Percentiles rank a stretch among this genome's conserved stretches.
Evolutionary conservation across 2,888 invertebrate genomes (phyloP).

Genomic region (Ametastegia equiseti): DNA sequence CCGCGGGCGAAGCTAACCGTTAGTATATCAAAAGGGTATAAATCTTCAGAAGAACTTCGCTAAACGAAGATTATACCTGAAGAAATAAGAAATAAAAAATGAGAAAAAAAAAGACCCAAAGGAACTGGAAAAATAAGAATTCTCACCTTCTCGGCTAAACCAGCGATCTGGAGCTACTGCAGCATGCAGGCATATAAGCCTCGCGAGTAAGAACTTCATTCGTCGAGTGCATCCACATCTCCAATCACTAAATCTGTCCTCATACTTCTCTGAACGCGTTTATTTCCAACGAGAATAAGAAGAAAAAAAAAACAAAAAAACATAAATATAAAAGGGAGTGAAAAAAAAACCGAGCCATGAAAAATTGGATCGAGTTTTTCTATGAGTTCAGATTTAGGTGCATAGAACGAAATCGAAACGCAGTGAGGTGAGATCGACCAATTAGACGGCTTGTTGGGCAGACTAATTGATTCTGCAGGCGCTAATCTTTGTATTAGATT

Average conservation of each 20-base stretch:
- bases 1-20: neutral
- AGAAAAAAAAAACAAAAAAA: neutral
- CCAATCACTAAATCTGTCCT: neutral
- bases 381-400: neutral
- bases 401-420: constrained; percentile 7
- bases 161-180: neutral
- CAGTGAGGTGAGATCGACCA: constrained; percentile 53
- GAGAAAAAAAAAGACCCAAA: neutral
- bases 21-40: constrained; percentile 12
- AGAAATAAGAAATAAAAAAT: neutral
- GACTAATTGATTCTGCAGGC: constrained; percentile 69
- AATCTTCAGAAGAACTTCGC: constrained; percentile 6
- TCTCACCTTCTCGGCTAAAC: neutral
- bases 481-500: constrained; percentile 62
- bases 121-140: neutral
- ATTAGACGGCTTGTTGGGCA: constrained; percentile 69
- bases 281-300: neutral
- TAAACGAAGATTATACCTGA: constrained; percentile 14
- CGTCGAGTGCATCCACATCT: neutral
- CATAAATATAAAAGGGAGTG: too few species aligned
- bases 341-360: neutral
- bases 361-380: neutral
- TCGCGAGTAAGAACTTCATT: neutral
- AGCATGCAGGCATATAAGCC: neutral
- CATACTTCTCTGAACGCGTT: neutral